Base-by-base conservation (phyloP, 1,140 invertebrate species). In the Mercenaria mercenaria region DNA sequence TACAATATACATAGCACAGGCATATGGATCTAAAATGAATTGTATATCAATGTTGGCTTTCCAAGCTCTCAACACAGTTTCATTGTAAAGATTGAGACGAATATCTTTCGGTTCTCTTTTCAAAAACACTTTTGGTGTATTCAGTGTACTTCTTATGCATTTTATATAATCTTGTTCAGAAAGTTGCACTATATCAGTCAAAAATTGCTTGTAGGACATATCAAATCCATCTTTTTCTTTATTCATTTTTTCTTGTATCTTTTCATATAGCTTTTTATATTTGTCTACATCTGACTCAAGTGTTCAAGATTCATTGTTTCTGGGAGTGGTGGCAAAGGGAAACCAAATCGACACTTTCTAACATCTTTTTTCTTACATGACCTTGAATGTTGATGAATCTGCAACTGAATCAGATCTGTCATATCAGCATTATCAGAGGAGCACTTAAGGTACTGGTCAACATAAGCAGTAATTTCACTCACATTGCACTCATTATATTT, bases 351-450 rank as follows among this genome's bases (percentile, higher is more conserved):
- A 89, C 92, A 92, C 8, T 77, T 32, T 47, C 61, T 79, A 56
- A 76, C 47, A 15, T 59, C 50, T 50, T 82, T 81, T 79, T 91
- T 92, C 50, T 50, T 90, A 56, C 92, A 93, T 11, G 88, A 83
- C 39, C 88, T 84, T 43, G 91, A 91, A 84, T 93, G 90, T 85
- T 90, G 92, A 52, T 93, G 92, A 8, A 88, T 47, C 84, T 93
- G 92, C n/a, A 90, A 41, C n/a, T 76, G 23, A 26, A 91, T 23
- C 1, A 90, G 41, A 76, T 80, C 15, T 86, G 74, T 8, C n/a
- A 74, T 72, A 69, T 74, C 37, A 74, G 41, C 15, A n/a, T 41
- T 34, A 32, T 87, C 52, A 18, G 56, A 32, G 10, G 26, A 56
- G 80, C 89, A 90, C 39, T 59, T 59, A 11, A 92, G 41, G 23